A percentile compares a stretch with the other conserved stretches of the same genome.
These are phyloP conservation scores for Moxostoma hubbsi DNA, from an alignment of 2,797 vertebrate species.

Conservation along the genomic window DNA sequence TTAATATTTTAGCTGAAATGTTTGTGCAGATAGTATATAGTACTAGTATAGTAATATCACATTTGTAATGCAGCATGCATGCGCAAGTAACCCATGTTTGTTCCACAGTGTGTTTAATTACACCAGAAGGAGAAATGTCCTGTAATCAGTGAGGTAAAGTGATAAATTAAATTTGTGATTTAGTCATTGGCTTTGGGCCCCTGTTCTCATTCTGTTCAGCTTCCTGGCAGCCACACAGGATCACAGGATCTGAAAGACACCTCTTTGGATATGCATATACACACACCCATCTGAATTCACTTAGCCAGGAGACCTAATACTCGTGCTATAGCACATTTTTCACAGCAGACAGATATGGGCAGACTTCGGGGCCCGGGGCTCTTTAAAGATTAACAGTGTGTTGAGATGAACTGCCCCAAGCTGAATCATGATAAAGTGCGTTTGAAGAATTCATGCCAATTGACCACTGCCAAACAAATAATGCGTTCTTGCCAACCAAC, in stretches of 20 bases:
- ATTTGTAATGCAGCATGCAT: too few species aligned
- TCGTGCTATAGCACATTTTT: conserved; percentile 48
- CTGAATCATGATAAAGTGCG: conserved; percentile 56
- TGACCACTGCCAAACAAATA: conserved; percentile 48
- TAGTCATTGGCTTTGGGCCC: not conserved
- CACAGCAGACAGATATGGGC: conserved; percentile 44
- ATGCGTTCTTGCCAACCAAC: conserved; percentile 47
- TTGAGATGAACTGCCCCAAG: conserved; percentile 56
- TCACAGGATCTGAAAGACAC: conserved; percentile 11
- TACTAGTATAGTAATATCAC: too few species aligned
- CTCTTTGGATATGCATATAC: conserved; percentile 41
- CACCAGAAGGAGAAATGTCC: conserved; percentile 5
- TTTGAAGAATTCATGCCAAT: conserved; percentile 70
- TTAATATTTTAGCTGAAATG: too few species aligned
- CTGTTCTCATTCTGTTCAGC: conserved; percentile 41
- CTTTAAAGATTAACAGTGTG: conserved; percentile 65
- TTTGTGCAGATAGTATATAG: too few species aligned
- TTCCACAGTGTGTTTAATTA: not conserved
- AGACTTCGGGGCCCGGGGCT: conserved; percentile 56
- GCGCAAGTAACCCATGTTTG: too few species aligned
- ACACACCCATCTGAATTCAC: conserved; percentile 15
- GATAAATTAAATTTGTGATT: not conserved
- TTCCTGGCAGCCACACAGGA: conserved; percentile 25
- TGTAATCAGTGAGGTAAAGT: not conserved
- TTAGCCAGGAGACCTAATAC: conserved; percentile 47